These are phyloP conservation scores for Heterotilapia buettikoferi DNA, from an alignment of 2,113 vertebrate genomes.

Conservation along the genomic window DNA sequence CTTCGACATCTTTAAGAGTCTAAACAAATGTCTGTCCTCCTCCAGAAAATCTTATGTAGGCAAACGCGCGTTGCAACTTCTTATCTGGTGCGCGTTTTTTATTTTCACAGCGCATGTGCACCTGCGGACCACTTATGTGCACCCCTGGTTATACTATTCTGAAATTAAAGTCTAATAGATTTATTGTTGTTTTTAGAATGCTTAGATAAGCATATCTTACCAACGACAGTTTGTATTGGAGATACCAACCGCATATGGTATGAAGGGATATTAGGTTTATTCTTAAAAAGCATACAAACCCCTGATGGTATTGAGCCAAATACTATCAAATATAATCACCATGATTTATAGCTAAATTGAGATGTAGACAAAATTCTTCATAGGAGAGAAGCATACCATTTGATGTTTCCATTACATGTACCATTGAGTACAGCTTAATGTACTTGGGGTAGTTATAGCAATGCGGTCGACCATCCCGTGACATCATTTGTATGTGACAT, in stretches of 20 bases:
- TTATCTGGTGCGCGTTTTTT: fast-evolving
- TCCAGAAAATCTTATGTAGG: fast-evolving
- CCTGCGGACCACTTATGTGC: neutral
- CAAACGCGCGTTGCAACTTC: fast-evolving
- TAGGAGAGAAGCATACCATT: neutral
- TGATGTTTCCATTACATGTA: neutral
- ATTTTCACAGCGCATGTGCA: neutral
- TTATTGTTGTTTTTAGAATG: neutral
- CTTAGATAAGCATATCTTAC: neutral
- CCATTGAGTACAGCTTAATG: neutral
- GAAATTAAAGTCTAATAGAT: fast-evolving
- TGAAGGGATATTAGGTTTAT: neutral
- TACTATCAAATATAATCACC: neutral
- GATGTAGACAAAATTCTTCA: neutral
- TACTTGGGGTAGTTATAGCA: neutral
- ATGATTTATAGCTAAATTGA: neutral
- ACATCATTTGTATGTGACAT: neutral
- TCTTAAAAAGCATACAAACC: neutral
- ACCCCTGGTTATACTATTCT: neutral
- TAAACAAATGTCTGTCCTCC: neutral
- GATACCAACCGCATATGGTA: neutral
- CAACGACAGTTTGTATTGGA: neutral
- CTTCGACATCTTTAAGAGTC: neutral
- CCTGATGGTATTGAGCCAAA: neutral
- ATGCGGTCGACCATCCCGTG: fast-evolving